Base-by-base conservation (phyloP, 1,140 invertebrate species). In the Drosophila fuyamai region DNA sequence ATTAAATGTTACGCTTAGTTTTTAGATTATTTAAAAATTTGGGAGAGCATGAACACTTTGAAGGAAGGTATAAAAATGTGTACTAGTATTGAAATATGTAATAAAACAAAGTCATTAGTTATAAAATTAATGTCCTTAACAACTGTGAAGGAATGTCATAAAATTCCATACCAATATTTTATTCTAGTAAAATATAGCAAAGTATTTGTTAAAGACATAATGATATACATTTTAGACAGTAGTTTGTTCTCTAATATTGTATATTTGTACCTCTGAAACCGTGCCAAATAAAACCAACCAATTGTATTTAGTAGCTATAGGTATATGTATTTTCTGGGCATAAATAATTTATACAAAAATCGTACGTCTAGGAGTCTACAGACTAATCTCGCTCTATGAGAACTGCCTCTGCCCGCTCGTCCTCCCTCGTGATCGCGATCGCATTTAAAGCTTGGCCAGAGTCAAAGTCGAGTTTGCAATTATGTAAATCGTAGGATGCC, bases 301-400 rank as follows among this genome's bases (percentile, higher is more conserved):
- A 16, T 10, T 35, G 12, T 13, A 23, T 32, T 41, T 23, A 38
- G 46, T 60, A 62, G 18, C 38, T 72, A 60, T 36, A 77, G 59
- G 41, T 57, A 76, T 62, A 67, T 76, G 43, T 79, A 51, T 81
- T 60, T 54, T 82, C 54, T 68, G 35, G 50, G 56, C 59, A 76
- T 88, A 88, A 88, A 88, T 88, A 86, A 61, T 82, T 88, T 88
- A 79, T 86, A 86, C 82, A 86, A 76, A 76, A 85, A 61, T 62
- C 48, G n/a, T 62, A 74, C 4, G 29, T 27, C 46, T 59, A 72
- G 6, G n/a, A 41, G 35, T 58, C 18, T 72, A 72, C 36, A 40
- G 9, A n/a, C 68, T 72, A 72, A 50, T 72, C 68, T 58, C 65
- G 68, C 66, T 72, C 68, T 50, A 58, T 32, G 67, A 71, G 66